phyloP scores from a whole-genome alignment of 1,140 invertebrate genomes.

The Melanaphis sacchari region DNA sequence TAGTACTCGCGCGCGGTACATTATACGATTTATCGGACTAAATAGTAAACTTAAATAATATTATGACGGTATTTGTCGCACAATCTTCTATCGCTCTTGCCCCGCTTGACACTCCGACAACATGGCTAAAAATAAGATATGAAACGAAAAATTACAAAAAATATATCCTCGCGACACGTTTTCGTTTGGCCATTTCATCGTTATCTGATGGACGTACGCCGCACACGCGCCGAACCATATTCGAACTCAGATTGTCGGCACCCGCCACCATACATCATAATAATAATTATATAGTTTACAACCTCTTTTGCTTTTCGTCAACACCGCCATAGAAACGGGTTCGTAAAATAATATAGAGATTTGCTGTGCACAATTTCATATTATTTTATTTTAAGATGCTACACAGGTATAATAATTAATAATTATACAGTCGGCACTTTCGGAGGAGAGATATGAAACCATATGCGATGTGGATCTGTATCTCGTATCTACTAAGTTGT shows the following conservation, averaged over 20 bases:
- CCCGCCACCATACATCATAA: neutral
- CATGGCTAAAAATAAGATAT: neutral
- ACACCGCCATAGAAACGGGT: neutral
- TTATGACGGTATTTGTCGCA: neutral
- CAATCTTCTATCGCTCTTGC: neutral
- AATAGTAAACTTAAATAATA: neutral
- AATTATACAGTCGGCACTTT: neutral
- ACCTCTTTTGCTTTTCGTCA: neutral
- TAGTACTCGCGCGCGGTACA: neutral
- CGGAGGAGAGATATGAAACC: neutral
- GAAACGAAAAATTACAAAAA: neutral
- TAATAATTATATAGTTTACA: neutral
- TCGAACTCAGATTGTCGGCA: neutral
- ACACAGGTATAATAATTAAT: neutral
- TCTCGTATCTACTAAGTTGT: neutral
- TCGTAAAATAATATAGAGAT: neutral
- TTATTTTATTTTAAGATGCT: neutral
- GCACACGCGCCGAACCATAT: neutral
- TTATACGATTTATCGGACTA: conserved; percentile 30
- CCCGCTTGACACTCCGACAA: neutral
- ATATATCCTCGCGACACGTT: neutral
- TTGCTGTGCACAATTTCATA: neutral
- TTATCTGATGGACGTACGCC: neutral
- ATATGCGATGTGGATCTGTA: neutral
- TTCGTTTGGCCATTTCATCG: too few relatives aligned